Evolutionary conservation across 2,888 invertebrate species (phyloP), one percentile per base, ranked within the genome.

Genomic region (Ichneumon xanthorius): DNA sequence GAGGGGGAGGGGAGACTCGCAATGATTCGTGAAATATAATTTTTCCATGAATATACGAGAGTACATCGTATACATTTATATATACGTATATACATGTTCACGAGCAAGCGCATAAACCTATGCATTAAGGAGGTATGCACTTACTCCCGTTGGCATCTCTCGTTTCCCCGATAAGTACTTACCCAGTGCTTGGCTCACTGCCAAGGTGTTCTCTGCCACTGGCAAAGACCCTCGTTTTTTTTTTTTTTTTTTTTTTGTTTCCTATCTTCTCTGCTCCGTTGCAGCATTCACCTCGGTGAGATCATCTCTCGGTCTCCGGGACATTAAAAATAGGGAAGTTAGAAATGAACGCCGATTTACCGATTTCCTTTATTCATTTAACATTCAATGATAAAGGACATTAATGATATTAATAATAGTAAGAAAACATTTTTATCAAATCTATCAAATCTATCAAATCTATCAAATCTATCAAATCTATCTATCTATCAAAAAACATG

Each of bases 1-100:
- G 37, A 48, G 6, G 30, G 37, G 16, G 16, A 4, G 33, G 40
- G 55, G 45, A 19, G 30, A 48, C 63, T 48, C 48, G 75, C 82
- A 67, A 85, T 80, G 72, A 77, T 82, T 77, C 76, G 80, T 78
- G 77, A 85, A 85, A 82, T 80, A 82, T 80, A 61, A 82, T 80
- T 71, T 81, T 30, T 70, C 33, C 53, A 53, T 73, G 77, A 73
- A 80, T 26, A 14, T 19, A 14, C 3, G 40, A 4, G 26, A 71
- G 33, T 19, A 22, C 48, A n/a, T 55, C 40, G 16, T 71, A 53
- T 37, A 53, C 26, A 63, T 45, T 45, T 77, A 58, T 58, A 26
- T 50, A 22, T 53, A 45, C 16, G 5, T 33, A 7, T 30, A 72
- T 37, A 30, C 7, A 26, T 55, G 61, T 19, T 26, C 37, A 55